phyloP scores from a whole-genome alignment of 2,888 invertebrate genomes.

The Pandemis heparana region DNA sequence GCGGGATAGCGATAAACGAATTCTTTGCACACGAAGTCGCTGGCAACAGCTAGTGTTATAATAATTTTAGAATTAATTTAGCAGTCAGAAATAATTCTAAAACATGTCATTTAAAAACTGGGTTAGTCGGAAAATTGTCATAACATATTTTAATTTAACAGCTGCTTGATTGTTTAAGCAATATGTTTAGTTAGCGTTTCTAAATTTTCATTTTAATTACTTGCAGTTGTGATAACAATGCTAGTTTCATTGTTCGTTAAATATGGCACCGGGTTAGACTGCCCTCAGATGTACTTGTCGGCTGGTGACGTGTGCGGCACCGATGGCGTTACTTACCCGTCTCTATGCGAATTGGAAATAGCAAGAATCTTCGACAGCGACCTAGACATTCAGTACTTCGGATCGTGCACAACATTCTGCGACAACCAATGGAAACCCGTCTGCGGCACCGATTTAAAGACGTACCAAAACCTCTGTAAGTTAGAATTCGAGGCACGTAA shows the following conservation, averaged over 20 bases:
- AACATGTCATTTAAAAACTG: background rate
- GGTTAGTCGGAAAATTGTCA: background rate
- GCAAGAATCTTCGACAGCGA: constrained; percentile 44
- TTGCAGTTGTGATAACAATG: constrained; percentile 32
- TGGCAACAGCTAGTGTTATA: too few relatives aligned
- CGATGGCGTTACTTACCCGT: constrained; percentile 48
- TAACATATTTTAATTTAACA: constrained; percentile 19
- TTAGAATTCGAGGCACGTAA: background rate
- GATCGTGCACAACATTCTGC: constrained; percentile 47
- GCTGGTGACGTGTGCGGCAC: constrained; percentile 48
- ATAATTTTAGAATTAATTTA: background rate
- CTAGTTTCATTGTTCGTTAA: constrained; percentile 2
- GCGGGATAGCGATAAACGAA: too few relatives aligned
- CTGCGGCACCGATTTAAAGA: constrained; percentile 5
- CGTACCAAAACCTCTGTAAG: constrained; percentile 3
- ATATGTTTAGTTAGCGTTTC: constrained; percentile 3
- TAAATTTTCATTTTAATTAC: constrained; percentile 6
- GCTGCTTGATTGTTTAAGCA: constrained; percentile 20
- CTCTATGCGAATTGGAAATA: constrained; percentile 50
- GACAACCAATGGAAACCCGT: constrained; percentile 20
- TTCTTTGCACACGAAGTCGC: too few relatives aligned
- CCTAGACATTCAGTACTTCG: constrained; percentile 42
- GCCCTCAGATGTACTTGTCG: constrained; percentile 4
- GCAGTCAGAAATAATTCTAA: background rate
- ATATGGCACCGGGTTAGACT: constrained; percentile 16